Evolutionary conservation across 2,797 vertebrate species (phyloP).

Genomic region (Leptatherina wallacei): DNA sequence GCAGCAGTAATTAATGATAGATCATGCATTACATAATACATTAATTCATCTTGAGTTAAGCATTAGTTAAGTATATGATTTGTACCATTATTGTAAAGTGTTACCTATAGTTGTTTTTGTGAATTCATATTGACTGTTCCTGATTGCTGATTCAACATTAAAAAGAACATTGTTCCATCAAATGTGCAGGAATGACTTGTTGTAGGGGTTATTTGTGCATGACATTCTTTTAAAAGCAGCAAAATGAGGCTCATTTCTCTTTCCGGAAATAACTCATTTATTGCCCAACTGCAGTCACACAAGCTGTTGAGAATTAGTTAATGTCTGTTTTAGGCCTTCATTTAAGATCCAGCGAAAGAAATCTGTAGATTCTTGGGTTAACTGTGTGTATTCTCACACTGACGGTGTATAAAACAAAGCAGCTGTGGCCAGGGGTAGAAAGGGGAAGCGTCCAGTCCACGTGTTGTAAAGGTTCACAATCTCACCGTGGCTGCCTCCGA

Average conservation of each 20-base stretch:
- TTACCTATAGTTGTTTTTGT: neutral
- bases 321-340: slow-evolving; percentile 38
- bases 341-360: slow-evolving; percentile 13
- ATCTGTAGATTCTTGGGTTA: slow-evolving; percentile 24
- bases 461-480: slow-evolving; percentile 56
- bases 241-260: neutral
- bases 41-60: too few species aligned
- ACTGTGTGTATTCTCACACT: slow-evolving; percentile 17
- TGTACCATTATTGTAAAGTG: too few species aligned
- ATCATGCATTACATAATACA: too few species aligned
- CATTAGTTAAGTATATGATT: too few species aligned
- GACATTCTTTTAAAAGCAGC: neutral
- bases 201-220: neutral
- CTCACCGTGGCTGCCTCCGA: slow-evolving; percentile 42
- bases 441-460: slow-evolving; percentile 54
- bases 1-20: too few species aligned
- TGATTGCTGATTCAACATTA: neutral
- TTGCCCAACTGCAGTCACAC: neutral
- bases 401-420: slow-evolving; percentile 48
- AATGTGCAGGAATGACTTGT: neutral
- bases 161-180: neutral
- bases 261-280: neutral
- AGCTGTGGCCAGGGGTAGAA: slow-evolving; percentile 62
- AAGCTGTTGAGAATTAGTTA: slow-evolving; percentile 2
- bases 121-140: neutral